A percentile compares a stretch with the other conserved stretches of the same genome.
Conservation (phyloP, 2,888 invertebrate genomes). For the Serrognathus titanus region DNA sequence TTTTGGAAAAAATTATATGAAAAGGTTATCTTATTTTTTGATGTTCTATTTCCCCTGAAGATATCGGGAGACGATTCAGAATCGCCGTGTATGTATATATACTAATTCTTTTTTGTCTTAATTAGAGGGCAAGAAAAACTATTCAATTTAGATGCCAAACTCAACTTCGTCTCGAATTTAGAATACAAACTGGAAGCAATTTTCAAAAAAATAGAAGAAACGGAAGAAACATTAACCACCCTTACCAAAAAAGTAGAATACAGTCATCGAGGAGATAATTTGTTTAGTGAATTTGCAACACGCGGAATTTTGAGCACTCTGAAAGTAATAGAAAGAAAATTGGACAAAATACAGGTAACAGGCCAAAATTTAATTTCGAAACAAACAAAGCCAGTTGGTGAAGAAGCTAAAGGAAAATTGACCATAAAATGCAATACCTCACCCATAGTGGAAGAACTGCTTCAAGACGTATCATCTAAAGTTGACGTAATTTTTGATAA, state of each 20-base stretch:
- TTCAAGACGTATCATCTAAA: slow-evolving; percentile 47
- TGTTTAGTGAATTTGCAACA: slow-evolving; percentile 45
- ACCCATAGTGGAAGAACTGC: slow-evolving; percentile 39
- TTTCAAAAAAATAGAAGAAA: slow-evolving; percentile 29
- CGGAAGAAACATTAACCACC: slow-evolving; percentile 34
- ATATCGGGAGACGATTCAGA: no score
- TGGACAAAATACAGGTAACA: slow-evolving; percentile 35
- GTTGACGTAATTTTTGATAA: slow-evolving; percentile 48
- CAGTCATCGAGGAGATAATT: slow-evolving; percentile 29
- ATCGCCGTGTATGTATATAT: no score
- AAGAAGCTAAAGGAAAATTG: slow-evolving; percentile 31
- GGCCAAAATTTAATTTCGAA: slow-evolving; percentile 18
- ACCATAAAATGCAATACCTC: slow-evolving; percentile 42
- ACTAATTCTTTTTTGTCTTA: no score
- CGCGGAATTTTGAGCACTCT: slow-evolving; percentile 46
- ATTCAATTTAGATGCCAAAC: slow-evolving; percentile 39
- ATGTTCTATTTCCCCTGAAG: no score
- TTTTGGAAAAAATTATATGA: no score
- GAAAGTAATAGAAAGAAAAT: slow-evolving; percentile 43
- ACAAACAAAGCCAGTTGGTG: slow-evolving; percentile 23
- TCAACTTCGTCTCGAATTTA: slow-evolving; percentile 40
- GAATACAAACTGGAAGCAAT: slow-evolving; percentile 48
- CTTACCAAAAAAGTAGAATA: slow-evolving; percentile 31
- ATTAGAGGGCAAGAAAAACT: slow-evolving; percentile 46
- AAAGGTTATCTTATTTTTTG: no score